These are phyloP conservation scores for Aporophyla nigra DNA, from an alignment of 2,888 invertebrate genomes.

Conservation along the genomic window DNA sequence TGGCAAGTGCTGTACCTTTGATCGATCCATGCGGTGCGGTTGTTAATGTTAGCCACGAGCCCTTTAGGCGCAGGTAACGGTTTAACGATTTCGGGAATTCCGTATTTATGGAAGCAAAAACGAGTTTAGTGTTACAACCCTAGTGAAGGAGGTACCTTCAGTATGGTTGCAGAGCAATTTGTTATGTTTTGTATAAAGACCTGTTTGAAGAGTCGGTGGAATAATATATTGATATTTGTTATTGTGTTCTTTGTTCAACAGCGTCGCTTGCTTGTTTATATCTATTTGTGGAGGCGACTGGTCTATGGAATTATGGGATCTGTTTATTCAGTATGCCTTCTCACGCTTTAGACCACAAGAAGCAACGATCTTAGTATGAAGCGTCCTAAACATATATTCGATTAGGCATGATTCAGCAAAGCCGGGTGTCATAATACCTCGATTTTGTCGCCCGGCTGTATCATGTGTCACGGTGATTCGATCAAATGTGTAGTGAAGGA, in stretches of 20 bases:
- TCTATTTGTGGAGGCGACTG: background rate
- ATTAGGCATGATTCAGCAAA: too few species aligned
- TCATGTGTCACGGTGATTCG: too few species aligned
- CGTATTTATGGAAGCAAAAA: background rate
- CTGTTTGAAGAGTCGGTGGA: background rate
- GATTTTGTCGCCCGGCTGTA: too few species aligned
- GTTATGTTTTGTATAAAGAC: constrained; percentile 9
- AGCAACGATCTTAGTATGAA: too few species aligned
- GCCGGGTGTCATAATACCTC: too few species aligned
- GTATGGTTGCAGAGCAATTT: constrained; percentile 14
- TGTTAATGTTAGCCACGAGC: background rate
- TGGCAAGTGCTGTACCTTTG: background rate
- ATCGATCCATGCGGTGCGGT: background rate
- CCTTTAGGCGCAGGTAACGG: too few species aligned
- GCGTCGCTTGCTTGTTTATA: background rate
- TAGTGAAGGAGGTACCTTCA: background rate
- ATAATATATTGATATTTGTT: constrained; percentile 6
- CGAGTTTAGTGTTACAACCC: background rate
- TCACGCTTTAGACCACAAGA: too few species aligned
- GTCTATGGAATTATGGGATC: background rate
- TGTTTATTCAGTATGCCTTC: background rate
- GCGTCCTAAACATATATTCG: too few species aligned
- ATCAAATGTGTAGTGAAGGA: too few species aligned
- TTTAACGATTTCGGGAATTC: background rate
- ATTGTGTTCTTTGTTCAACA: background rate